phyloP scores from a whole-genome alignment of 2,113 vertebrate genomes.

The Aegotheles bennettii region DNA sequence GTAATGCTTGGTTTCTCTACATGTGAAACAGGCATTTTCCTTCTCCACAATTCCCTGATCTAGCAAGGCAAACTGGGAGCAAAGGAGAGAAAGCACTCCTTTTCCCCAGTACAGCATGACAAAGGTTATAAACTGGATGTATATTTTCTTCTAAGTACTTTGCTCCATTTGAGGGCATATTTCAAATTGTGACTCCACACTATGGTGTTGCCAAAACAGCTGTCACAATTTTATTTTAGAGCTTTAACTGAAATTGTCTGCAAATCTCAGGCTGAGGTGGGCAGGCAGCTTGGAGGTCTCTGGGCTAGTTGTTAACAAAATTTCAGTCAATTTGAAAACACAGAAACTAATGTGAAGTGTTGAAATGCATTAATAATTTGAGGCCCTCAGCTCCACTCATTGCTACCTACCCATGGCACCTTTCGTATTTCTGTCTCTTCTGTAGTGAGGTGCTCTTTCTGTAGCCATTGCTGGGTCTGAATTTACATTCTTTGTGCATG shows the following conservation, averaged over 20 bases:
- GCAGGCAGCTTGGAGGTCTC: neutral
- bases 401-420: neutral
- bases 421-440: neutral
- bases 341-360: neutral
- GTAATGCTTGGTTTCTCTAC: neutral
- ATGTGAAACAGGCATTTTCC: neutral
- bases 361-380: neutral
- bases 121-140: neutral
- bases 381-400: neutral
- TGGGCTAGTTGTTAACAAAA: neutral
- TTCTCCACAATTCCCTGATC: neutral
- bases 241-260: neutral
- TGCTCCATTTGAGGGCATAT: neutral
- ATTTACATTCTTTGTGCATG: neutral
- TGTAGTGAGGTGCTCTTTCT: neutral
- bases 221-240: neutral
- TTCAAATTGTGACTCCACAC: neutral
- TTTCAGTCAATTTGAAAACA: neutral
- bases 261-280: neutral
- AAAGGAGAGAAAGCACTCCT: rapidly evolving
- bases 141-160: neutral
- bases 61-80: neutral
- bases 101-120: neutral
- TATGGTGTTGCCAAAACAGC: neutral
- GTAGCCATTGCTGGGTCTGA: neutral